Evolutionary conservation across 1,140 invertebrate species (phyloP), one percentile per base, ranked within the genome.

Genomic region (Colletes gigas): DNA sequence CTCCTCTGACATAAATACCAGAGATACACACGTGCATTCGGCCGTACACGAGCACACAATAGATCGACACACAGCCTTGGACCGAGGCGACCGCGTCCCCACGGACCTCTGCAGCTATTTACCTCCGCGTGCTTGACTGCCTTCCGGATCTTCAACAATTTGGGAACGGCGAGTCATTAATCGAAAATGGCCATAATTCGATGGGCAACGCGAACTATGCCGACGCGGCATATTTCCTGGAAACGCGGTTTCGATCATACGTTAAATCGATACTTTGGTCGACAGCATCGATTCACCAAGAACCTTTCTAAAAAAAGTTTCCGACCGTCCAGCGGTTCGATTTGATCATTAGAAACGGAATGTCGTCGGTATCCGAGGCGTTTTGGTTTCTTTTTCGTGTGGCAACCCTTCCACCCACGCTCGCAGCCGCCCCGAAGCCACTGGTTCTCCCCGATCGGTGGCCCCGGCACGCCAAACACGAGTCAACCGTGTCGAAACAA

Each of bases 1-100:
- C 47, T 41, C 17, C 54, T 67, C 44, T 74, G 78, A 74, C 78
- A 80, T 75, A 75, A 74, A 74, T 80, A 80, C 71, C 72, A 80
- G 69, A 39, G 66, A 66, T 79, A 80, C 62, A 80, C 78, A 63
- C 72, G 72, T 80, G 71, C 54, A 80, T 47, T 44, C 50, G 60
- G 39, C 6, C 47, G 47, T 59, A 76, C n/a, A 21, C 62, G n/a
- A 15, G 65, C 44, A 8, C 41, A 63, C 60, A 65, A 79, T 79
- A n/a, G 69, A 30, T 73, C 59, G 69, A 17, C 21, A 41, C 17
- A 19, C 30, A 63, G 47, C 72, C 54, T 59, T 52, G 78, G 65
- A 54, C 14, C 44, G 17, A 39, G 21, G 17, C 19, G 44, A 3
- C 60, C 59, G 19, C 50, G 57, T 69, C 44, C 50, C 54, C 75